Evolutionary conservation across 2,113 vertebrate species (phyloP).

Genomic region (Aldabrachelys gigantea): DNA sequence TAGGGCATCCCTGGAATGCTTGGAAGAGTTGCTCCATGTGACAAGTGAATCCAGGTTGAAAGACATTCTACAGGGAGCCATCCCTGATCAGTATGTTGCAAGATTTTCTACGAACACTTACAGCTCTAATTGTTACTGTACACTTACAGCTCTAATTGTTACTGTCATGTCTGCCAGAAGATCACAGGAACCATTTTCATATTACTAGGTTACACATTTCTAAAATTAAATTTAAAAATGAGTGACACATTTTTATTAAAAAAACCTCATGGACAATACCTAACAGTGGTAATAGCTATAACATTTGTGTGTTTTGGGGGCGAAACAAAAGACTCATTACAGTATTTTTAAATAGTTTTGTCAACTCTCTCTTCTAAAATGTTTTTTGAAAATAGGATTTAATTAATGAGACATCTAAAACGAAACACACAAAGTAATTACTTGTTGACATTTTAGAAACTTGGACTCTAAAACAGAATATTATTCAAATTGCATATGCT

Average conservation of each 20-base stretch:
- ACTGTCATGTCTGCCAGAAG: not conserved
- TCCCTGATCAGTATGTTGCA: not conserved
- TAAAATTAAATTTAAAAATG: not conserved
- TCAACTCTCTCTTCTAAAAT: not conserved
- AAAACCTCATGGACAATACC: not conserved
- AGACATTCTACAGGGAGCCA: not conserved
- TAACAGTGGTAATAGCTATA: not conserved
- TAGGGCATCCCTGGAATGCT: not conserved
- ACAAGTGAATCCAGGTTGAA: not conserved
- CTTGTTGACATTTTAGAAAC: constrained; percentile 23
- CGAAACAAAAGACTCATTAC: not conserved
- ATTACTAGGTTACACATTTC: not conserved
- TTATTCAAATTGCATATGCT: not conserved
- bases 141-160: not conserved
- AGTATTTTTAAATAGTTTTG: not conserved
- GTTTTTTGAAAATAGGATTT: not conserved
- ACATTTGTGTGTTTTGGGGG: not conserved
- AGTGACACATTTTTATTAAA: not conserved
- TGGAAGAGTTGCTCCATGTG: not conserved
- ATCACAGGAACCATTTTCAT: not conserved
- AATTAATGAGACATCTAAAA: constrained; percentile 18
- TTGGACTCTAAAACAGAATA: constrained; percentile 25
- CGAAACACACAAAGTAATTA: constrained; percentile 17
- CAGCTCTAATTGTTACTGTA: not conserved
- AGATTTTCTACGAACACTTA: not conserved